Evolutionary conservation across 2,797 vertebrate species (phyloP), one percentile per base, ranked within the genome.

Genomic region (Nasua narica): DNA sequence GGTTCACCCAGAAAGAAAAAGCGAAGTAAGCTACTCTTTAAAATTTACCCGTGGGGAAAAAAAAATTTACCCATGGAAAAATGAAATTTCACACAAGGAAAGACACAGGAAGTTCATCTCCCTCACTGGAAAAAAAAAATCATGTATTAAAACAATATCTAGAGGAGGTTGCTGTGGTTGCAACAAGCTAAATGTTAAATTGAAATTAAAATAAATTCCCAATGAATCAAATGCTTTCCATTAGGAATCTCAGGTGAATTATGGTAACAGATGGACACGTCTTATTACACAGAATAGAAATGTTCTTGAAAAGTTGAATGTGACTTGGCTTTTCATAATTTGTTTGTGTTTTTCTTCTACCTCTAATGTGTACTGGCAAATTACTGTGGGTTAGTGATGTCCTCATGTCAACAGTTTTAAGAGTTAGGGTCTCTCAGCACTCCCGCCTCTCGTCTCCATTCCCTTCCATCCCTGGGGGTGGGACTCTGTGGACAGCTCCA

Each of bases 401-500:
- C 27, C 21, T 69, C 40, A 0, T 1, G 8, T n/a, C 62, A 18
- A 52, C 9, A 3, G 4, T 67, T 56, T 56, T 48, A 37, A 56
- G 32, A 46, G 56, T 7, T 5, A 2, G 37, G 25, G 10, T 19
- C 37, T 86, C 58, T 56, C 18, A 15, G 48, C 37, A 40, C 37
- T 32, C 18, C 46, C 18, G 9, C 7, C 2, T 2, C 5, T 4
- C 13, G 4, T 87, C 54, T 56, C 0, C 1, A 32, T n/a, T 27
- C n/a, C 43, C 3, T 7, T 13, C 74, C 6, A 4, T 32, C 54
- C 23, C 1, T 18, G 2, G 2, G 13, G 18, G 65, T 23, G 21
- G 29, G 40, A 9, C n/a, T 7, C 46, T 62, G 21, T 25, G n/a
- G 0, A 0, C 12, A 1, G 14, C 7, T 7, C 27, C 27, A 10